Conservation (phyloP, 2,113 vertebrate genomes). For the Emydocephalus ijimae region DNA sequence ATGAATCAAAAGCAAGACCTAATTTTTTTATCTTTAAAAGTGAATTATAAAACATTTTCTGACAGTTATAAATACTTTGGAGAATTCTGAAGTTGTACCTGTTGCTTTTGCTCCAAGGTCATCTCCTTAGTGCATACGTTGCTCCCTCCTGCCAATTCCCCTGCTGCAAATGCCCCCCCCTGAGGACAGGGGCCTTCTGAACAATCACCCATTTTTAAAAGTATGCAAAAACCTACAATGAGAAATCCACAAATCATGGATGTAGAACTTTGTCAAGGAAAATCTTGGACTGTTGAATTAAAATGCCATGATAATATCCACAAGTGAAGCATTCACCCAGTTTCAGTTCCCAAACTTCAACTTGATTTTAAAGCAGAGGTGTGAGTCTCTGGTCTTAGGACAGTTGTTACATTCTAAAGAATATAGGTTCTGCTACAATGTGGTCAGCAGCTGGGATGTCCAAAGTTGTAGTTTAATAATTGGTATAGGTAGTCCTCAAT, state of each 20-base stretch:
- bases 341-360: background rate
- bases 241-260: background rate
- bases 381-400: background rate
- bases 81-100: constrained; percentile 55
- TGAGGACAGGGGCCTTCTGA: background rate
- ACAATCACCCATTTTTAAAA: constrained; percentile 52
- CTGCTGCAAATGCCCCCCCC: constrained; percentile 27
- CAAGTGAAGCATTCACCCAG: background rate
- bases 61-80: background rate
- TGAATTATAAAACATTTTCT: background rate
- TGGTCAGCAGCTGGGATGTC: background rate
- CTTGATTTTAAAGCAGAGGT: background rate
- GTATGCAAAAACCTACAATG: constrained; percentile 17
- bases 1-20: background rate
- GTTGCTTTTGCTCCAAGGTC: constrained; percentile 46
- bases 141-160: constrained; percentile 21
- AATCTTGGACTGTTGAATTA: background rate
- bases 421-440: background rate
- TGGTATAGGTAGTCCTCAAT: background rate
- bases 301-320: background rate
- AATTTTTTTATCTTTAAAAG: constrained; percentile 18
- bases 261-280: background rate
- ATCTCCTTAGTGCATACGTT: constrained; percentile 24
- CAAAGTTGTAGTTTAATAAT: background rate
- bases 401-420: background rate